Conservation (phyloP, 2,888 invertebrate species). For the Aphidius colemani region DNA sequence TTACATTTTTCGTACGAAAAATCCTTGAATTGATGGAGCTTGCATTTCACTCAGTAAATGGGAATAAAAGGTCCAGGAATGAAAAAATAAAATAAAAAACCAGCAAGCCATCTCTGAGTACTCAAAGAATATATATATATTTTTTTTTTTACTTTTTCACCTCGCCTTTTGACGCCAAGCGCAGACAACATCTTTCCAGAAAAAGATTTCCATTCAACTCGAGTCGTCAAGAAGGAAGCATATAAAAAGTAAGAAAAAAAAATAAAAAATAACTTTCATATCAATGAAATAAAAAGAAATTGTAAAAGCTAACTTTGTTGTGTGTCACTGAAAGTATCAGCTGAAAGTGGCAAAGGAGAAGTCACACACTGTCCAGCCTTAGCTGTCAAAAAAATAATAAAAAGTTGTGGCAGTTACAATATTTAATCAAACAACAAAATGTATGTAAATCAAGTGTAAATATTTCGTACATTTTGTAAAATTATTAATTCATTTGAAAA, state of each 20-base stretch:
- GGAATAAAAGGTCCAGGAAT: not conserved
- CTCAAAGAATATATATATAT: not conserved
- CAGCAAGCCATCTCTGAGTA: not conserved
- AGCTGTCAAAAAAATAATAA: too few species aligned
- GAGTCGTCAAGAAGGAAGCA: conserved; percentile 22
- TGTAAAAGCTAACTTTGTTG: conserved; percentile 21
- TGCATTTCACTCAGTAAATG: not conserved
- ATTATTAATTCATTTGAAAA: conserved; percentile 46
- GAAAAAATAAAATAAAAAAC: not conserved
- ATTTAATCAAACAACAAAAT: too few species aligned
- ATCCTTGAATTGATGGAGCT: conserved; percentile 1
- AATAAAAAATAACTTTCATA: conserved; percentile 21
- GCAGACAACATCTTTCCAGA: conserved; percentile 1
- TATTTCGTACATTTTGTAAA: conserved; percentile 27
- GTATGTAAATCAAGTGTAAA: too few species aligned
- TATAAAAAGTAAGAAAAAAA: not conserved
- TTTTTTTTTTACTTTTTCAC: conserved; percentile 4
- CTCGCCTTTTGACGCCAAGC: not conserved
- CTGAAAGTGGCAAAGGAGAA: not conserved
- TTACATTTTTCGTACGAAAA: not conserved
- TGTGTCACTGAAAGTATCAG: conserved; percentile 17
- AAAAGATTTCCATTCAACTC: conserved; percentile 8
- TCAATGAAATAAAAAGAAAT: conserved; percentile 26
- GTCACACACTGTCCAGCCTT: not conserved
- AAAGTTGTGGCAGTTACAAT: too few species aligned